Base-by-base conservation (phyloP, 2,797 vertebrate species). In the Chrosomus eos region DNA sequence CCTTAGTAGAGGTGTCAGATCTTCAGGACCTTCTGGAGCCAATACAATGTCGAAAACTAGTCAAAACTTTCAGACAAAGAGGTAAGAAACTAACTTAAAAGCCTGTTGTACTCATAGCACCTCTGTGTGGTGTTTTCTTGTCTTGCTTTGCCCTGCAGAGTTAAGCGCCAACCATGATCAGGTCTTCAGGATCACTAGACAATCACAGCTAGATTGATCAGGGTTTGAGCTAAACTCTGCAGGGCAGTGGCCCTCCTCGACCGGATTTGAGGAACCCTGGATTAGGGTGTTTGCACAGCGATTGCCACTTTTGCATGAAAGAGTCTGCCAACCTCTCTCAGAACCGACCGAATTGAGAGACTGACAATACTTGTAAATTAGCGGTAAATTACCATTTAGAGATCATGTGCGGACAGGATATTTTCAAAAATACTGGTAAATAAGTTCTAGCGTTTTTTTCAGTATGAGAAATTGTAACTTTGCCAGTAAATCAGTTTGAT, bases 11-110 rank as follows among this genome's bases (percentile, higher is more conserved):
- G 53, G 83, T 78, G 48, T 55, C 74, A 1, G 83, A 84, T 71
- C 51, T 84, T 33, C 51, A 78, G 38, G 74, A 43, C 40, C 45
- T 84, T 13, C 31, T 84, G 75, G 83, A 84, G 23, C 83, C 83
- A 3, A 84, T 78, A 48, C 83, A 84, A n/a, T 71, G 83, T 62
- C 74, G 83, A 48, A 84, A 84, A 48, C 83, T 84, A 13, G 83
- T 84, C 7, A 84, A 79, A 84, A 36, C 28, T 1, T 71, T 84
- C 21, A 70, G 31, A 71, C 51, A 72, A 79, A 70, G 53, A 84
- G 83, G 83, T 84, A 78, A 84, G 75, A 60, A 14, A n/a, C n/a
- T 23, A 55, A 23, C 14, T 21, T 40, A 43, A 66, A 26, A 13
- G 4, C 73, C 11, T 53, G 28, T 33, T 74, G 48, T 31, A 13